Percentiles rank a stretch among this genome's conserved stretches.
Evolutionary conservation across 2,888 invertebrate species (phyloP).

Genomic region (Drosophila prostipennis): DNA sequence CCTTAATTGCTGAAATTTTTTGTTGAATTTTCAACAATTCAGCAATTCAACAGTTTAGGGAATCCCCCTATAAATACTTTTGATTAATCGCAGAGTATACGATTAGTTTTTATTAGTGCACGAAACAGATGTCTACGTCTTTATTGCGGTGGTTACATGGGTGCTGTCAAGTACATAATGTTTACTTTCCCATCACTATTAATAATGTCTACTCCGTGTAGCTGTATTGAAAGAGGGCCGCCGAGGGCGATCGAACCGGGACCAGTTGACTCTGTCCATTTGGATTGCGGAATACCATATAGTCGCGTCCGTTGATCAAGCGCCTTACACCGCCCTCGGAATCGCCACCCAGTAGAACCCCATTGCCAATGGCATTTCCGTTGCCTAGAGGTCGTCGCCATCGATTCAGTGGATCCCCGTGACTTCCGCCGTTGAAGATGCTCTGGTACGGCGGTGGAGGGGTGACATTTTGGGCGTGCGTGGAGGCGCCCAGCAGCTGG

Average conservation of each 20-base stretch:
- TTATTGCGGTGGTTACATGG: conserved; percentile 17
- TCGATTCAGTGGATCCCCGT: conserved; percentile 35
- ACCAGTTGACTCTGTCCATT: conserved; percentile 88
- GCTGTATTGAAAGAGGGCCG: conserved; percentile 89
- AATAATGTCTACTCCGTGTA: conserved; percentile 78
- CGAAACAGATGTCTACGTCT: conserved; percentile 51
- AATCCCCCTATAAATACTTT: too few relatives aligned
- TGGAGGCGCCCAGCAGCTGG: conserved; percentile 52
- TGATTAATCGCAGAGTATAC: neutral
- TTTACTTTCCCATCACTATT: neutral
- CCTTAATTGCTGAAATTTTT: too few relatives aligned
- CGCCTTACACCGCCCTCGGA: conserved; percentile 83
- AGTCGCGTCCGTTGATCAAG: conserved; percentile 91
- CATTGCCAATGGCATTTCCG: conserved; percentile 53
- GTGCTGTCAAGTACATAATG: conserved; percentile 5
- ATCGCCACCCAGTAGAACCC: conserved; percentile 53
- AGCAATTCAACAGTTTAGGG: too few relatives aligned
- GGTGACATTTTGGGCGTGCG: conserved; percentile 72
- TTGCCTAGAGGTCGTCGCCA: conserved; percentile 52
- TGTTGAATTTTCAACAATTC: too few relatives aligned
- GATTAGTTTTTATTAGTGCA: conserved; percentile 11
- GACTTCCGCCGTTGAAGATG: conserved; percentile 71
- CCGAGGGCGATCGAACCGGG: conserved; percentile 90
- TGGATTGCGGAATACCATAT: conserved; percentile 87
- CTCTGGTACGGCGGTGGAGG: conserved; percentile 89